These are phyloP conservation scores for Hirudo medicinalis DNA, from an alignment of 1,140 invertebrate species.

Conservation along the genomic window DNA sequence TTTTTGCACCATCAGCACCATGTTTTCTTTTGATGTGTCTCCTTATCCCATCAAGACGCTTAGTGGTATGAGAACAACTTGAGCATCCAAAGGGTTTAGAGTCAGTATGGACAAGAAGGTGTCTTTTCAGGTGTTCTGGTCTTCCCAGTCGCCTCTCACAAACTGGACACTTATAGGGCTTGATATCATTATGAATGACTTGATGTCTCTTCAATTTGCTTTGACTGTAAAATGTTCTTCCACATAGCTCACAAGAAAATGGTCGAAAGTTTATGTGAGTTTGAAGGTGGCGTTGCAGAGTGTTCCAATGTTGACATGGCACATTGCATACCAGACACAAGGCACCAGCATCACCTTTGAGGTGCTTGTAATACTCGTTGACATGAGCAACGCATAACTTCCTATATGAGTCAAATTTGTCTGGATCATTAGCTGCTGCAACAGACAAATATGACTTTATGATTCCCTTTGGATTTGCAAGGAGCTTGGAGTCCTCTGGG, in stretches of 20 bases:
- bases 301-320: constrained; percentile 17
- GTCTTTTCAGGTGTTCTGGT: constrained; percentile 22
- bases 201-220: constrained; percentile 22
- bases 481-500: constrained; percentile 17
- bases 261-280: constrained; percentile 21
- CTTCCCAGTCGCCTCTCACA: constrained; percentile 18
- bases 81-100: constrained; percentile 19
- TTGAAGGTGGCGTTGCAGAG: constrained; percentile 22
- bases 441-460: constrained; percentile 15
- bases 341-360: constrained; percentile 14
- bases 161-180: constrained; percentile 23
- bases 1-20: constrained; percentile 12
- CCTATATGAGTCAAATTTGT: constrained; percentile 15
- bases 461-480: constrained; percentile 17
- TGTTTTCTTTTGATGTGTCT: constrained; percentile 21
- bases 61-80: constrained; percentile 16
- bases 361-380: constrained; percentile 16
- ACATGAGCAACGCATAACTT: constrained; percentile 12
- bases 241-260: constrained; percentile 19
- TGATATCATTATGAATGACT: constrained; percentile 20
- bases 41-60: constrained; percentile 20
- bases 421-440: constrained; percentile 14
- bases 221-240: constrained; percentile 19
- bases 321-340: constrained; percentile 20
- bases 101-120: constrained; percentile 22